A percentile compares a stretch with the other conserved stretches of the same genome.
Conservation (phyloP, 2,888 invertebrate genomes). For the Rhogogaster chlorosoma region DNA sequence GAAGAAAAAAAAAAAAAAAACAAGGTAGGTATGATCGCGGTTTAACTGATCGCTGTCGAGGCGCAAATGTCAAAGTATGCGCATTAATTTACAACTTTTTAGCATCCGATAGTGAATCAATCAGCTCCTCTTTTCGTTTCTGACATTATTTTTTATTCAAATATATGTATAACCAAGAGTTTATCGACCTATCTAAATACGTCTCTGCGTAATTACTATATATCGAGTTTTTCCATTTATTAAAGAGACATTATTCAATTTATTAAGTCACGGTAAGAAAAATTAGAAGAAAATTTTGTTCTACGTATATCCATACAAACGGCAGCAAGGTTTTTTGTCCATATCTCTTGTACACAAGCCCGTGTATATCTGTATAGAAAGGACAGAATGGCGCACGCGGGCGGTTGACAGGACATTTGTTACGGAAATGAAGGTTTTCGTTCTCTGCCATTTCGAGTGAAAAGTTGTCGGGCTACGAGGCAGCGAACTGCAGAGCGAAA, state of each 20-base stretch:
- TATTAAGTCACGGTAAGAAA: neutral
- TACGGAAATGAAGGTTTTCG: conserved; percentile 50
- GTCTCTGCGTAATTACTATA: neutral
- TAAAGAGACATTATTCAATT: neutral
- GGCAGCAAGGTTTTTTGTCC: neutral
- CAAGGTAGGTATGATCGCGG: neutral
- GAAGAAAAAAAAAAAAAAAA: neutral
- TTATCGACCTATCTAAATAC: neutral
- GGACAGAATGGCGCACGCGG: conserved; percentile 42
- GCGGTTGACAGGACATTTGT: conserved; percentile 47
- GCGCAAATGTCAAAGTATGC: conserved; percentile 10
- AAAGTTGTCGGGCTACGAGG: conserved; percentile 34
- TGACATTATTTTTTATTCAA: neutral
- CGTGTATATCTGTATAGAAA: conserved; percentile 7
- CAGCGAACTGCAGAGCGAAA: neutral
- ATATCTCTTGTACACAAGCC: neutral
- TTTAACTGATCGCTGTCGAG: neutral
- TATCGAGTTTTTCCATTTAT: neutral
- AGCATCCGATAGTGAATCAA: neutral
- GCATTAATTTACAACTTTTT: neutral
- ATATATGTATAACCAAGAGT: neutral
- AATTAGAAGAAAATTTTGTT: neutral
- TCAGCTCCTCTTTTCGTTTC: neutral
- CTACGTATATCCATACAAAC: too few relatives aligned
- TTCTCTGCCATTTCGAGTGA: conserved; percentile 49